A percentile compares a stretch with the other conserved stretches of the same genome.
phyloP scores from a whole-genome alignment of 2,113 vertebrate species.

The Aptenodytes patagonicus region DNA sequence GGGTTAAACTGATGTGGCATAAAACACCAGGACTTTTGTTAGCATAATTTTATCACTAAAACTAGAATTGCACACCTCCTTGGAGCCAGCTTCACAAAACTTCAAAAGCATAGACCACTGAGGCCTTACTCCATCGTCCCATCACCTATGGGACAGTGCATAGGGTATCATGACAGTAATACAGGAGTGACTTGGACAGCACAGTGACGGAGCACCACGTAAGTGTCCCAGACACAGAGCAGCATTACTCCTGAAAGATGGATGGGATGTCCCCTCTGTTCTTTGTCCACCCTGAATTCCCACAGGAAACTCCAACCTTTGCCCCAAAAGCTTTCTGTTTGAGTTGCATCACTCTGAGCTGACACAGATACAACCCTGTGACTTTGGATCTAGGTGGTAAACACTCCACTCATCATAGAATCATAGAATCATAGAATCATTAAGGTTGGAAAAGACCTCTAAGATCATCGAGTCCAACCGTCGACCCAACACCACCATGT shows the following conservation, averaged over 20 bases:
- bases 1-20: neutral
- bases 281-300: neutral
- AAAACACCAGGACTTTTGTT: neutral
- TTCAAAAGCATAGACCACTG: neutral
- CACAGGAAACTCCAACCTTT: neutral
- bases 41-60: neutral
- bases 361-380: neutral
- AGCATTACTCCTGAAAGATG: neutral
- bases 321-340: neutral
- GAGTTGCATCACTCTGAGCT: neutral
- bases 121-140: neutral
- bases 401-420: neutral
- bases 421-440: too few relatives aligned
- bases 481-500: too few relatives aligned
- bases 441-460: too few relatives aligned
- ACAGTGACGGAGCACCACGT: neutral
- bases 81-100: neutral
- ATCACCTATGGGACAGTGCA: accelerated
- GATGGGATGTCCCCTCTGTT: neutral
- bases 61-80: neutral
- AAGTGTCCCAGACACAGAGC: neutral
- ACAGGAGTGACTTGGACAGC: neutral
- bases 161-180: neutral
- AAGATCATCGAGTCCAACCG: too few relatives aligned
- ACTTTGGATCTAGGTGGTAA: neutral